phyloP scores from a whole-genome alignment of 2,797 vertebrate genomes.

The Cuculus canorus region DNA sequence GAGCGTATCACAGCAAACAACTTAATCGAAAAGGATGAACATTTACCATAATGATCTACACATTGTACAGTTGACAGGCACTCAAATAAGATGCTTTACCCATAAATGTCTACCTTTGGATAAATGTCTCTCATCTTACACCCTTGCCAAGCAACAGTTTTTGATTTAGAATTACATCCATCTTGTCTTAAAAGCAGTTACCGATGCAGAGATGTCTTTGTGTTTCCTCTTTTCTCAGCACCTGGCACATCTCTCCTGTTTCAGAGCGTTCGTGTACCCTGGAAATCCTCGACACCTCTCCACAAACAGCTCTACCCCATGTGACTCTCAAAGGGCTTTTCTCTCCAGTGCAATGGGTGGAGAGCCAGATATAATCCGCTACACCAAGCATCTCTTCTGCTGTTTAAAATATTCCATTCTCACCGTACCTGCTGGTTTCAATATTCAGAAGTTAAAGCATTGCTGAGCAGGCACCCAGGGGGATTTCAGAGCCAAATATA shows the following conservation, averaged over 20 bases:
- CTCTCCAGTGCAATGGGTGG: background rate
- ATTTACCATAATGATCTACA: background rate
- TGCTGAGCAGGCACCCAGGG: constrained; percentile 52
- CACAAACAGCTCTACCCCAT: background rate
- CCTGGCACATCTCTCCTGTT: background rate
- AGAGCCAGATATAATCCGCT: background rate
- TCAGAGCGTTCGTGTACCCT: background rate
- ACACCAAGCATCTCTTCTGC: background rate
- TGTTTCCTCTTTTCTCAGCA: background rate
- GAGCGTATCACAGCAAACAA: background rate
- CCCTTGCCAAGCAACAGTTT: background rate
- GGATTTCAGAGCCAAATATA: constrained; percentile 53
- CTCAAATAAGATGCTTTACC: background rate
- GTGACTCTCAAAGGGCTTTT: background rate
- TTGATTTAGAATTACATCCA: background rate
- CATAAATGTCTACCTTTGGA: background rate
- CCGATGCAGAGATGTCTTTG: background rate
- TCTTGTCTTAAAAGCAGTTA: background rate
- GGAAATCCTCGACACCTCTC: background rate
- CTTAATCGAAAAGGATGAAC: background rate
- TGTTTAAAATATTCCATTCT: constrained; percentile 56
- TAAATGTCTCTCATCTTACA: background rate
- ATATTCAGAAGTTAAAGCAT: constrained; percentile 63
- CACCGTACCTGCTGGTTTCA: constrained; percentile 67
- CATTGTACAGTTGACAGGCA: background rate